Percentiles rank a stretch among this genome's conserved stretches.
Evolutionary conservation across 2,113 vertebrate species (phyloP).

Genomic region (Tragelaphus strepsiceros): DNA sequence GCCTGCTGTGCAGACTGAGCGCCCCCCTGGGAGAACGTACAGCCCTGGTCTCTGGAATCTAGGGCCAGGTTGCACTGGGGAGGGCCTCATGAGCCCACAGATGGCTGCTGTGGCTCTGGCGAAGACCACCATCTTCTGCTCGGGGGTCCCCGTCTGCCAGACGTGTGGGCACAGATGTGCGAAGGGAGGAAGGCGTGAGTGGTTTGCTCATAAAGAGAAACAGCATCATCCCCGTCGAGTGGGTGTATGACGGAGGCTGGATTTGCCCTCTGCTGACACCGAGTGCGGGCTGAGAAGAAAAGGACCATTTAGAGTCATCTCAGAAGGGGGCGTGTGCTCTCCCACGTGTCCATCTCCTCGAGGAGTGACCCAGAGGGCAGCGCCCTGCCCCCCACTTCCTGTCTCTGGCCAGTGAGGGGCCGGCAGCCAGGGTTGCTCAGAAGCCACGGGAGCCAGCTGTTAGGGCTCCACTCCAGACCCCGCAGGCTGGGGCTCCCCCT

Average conservation of each 20-base stretch:
- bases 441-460: fast-evolving
- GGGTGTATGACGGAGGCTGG: background rate
- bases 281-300: background rate
- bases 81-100: background rate
- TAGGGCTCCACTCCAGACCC: background rate
- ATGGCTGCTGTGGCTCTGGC: background rate
- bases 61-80: fast-evolving
- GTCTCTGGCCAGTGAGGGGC: too few species aligned
- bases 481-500: fast-evolving
- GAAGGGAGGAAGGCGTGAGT: fast-evolving
- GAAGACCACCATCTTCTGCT: background rate
- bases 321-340: background rate
- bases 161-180: fast-evolving
- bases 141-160: background rate
- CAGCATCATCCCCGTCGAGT: background rate
- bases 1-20: background rate
- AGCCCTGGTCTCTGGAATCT: fast-evolving
- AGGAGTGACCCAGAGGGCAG: background rate
- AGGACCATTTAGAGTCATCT: background rate
- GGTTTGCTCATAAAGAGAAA: fast-evolving
- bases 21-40: background rate
- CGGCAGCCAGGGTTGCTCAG: background rate
- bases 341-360: background rate
- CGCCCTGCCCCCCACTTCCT: background rate
- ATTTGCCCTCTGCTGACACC: background rate